Evolutionary conservation across 2,888 invertebrate species (phyloP), one percentile per base, ranked within the genome.

Genomic region (Rugalucina vietnamica): DNA sequence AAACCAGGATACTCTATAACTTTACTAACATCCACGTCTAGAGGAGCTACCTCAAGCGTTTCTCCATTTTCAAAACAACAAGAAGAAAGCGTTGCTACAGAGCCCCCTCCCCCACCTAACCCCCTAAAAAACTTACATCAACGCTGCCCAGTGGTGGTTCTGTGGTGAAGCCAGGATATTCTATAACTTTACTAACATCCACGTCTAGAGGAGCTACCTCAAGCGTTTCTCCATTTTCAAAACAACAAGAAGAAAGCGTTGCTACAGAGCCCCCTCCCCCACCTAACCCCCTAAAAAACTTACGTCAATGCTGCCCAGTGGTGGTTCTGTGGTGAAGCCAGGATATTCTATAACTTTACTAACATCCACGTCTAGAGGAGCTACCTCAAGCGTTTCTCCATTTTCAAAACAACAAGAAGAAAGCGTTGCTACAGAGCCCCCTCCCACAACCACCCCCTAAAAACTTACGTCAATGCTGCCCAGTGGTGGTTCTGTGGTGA

Each of bases 91-190:
- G 27, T 27, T 21, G 43, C 43, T 43, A 18, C 43, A 43, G 10
- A 8, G 10, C 43, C 43, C 43, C 43, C 43, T 18, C 43, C 43
- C 8, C 43, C 43, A 43, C 43, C 43, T 18, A 8, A 43, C 43
- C 43, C 43, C 43, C 18, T 18, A 43, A 43, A 43, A 27, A 82
- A 94, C 96, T 96, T 95, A 98, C 98, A 96, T 98, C 98, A 93
- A 95, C 94, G 84, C 96, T 96, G 87, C 96, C 96, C 37, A 96
- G 95, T 79, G 97, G 96, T 36, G 97, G 95, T 5, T 96, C 83
- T 1, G 97, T 96, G 95, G 99, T 99, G 94, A 98, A 99, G 14
- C 99, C 99, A 2, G 98, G 98, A 94, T 97, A 99, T 88, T 97
- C 97, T 29, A 97, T 96, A 60, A 99, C 97, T 95, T 97, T 98